Evolutionary conservation across 2,888 invertebrate species (phyloP).

Genomic region (Ennomos erosarius): DNA sequence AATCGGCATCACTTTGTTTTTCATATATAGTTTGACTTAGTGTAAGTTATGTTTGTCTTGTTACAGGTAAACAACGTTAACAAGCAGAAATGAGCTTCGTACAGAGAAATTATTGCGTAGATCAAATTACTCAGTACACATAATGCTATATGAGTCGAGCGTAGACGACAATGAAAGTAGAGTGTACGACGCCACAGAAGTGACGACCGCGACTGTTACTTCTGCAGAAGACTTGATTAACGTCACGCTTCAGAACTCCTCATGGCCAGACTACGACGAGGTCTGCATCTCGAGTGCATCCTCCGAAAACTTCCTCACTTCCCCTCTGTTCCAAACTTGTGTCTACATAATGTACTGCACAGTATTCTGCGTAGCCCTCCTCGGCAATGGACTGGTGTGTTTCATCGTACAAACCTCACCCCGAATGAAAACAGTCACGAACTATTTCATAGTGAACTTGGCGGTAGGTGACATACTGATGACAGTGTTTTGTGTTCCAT

Average conservation of each 20-base stretch:
- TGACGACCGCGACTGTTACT: conserved; percentile 30
- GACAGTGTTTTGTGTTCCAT: conserved; percentile 96
- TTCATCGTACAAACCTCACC: conserved; percentile 93
- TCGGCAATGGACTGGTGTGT: conserved; percentile 93
- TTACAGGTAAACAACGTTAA: conserved; percentile 27
- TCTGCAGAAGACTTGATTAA: conserved; percentile 42
- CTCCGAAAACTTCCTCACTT: conserved; percentile 64
- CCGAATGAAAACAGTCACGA: conserved; percentile 96
- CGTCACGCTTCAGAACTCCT: conserved; percentile 48
- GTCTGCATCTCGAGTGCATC: conserved; percentile 52
- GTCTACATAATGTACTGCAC: conserved; percentile 90
- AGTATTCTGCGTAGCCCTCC: conserved; percentile 89
- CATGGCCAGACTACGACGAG: conserved; percentile 57
- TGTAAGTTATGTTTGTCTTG: conserved; percentile 21
- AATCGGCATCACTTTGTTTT: too few species aligned
- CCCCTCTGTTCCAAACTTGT: conserved; percentile 85
- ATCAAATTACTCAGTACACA: conserved; percentile 37
- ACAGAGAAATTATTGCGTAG: conserved; percentile 15
- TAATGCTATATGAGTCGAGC: conserved; percentile 59
- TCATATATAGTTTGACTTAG: too few species aligned
- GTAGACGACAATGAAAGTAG: conserved; percentile 51
- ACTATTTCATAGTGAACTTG: conserved; percentile 95
- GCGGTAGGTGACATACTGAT: conserved; percentile 96
- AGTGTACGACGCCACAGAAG: conserved; percentile 41
- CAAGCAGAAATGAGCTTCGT: conserved; percentile 22